Evolutionary conservation across 2,888 invertebrate species (phyloP), one percentile per base, ranked within the genome.

Genomic region (Dicycla oo): DNA sequence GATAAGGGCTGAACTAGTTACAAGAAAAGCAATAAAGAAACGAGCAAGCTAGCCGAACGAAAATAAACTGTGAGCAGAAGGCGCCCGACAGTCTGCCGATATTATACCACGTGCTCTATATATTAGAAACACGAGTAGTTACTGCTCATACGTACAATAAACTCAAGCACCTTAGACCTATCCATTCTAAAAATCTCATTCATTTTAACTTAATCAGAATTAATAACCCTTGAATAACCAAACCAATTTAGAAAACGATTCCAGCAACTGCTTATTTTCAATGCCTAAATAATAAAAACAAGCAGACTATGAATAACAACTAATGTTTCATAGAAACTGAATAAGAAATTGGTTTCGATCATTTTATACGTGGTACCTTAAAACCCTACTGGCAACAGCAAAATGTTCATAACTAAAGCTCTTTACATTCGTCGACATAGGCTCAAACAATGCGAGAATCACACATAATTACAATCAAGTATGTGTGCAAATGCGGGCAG

Each of bases 11-110:
- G 11, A 58, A 63, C 53, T 54, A 74, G 23, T 18, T 64, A 53
- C 10, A 66, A 45, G 49, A 73, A 70, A 66, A 74, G 26, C 53
- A 63, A 78, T 80, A 69, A 71, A 81, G 54, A 70, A 72, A 49
- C 49, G n/a, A 54, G 54, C 49, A 38, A 56, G 60, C 54, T 58
- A 54, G 58, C 34, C 20, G 61, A 73, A 65, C 71, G 38, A 79
- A 85, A 86, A 86, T 78, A 87, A 81, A 83, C 77, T 72, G 11
- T 11, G 60, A 61, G 53, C 65, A 73, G 62, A 78, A 81, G 88
- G 89, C 90, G 91, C 87, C 91, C 71, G 86, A 69, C 74, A 72
- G 90, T 90, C 90, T 89, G 81, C 74, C 81, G 78, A 69, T 86
- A 76, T 86, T 85, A 80, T 84, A 83, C 63, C 80, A 87, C 82